Evolutionary conservation across 2,113 vertebrate genomes (phyloP).

Genomic region (Fukomys damarensis): DNA sequence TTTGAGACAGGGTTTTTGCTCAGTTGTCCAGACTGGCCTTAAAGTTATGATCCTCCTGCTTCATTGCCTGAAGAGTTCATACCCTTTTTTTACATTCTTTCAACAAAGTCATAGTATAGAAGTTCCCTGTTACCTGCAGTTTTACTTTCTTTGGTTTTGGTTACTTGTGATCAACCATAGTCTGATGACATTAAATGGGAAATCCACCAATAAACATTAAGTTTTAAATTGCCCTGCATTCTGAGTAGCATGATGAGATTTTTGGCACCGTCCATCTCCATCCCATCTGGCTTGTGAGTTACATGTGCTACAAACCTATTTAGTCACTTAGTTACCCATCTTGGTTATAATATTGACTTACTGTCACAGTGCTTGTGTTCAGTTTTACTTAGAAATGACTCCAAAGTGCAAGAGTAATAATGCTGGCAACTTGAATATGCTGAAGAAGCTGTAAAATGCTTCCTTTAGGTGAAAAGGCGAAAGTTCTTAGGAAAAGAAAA

Average conservation of each 20-base stretch:
- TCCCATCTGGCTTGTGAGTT: not conserved
- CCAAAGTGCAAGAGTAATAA: not conserved
- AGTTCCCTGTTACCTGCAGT: not conserved
- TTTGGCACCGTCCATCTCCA: not conserved
- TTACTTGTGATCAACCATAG: not conserved
- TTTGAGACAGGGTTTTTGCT: not conserved
- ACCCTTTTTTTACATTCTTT: conserved; percentile 15
- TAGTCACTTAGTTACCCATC: not conserved
- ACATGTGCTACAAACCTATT: not conserved
- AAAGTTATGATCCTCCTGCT: not conserved
- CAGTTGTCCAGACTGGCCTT: not conserved
- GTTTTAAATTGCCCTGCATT: not conserved
- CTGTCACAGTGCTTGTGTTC: not conserved
- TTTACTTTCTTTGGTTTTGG: not conserved
- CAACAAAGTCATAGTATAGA: not conserved
- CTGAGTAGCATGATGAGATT: not conserved
- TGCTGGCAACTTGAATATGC: not conserved
- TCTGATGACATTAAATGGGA: not conserved
- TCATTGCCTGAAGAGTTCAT: not conserved
- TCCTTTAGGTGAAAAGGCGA: not conserved
- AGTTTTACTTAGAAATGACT: not conserved
- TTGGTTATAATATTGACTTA: not conserved
- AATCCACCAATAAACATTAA: not conserved
- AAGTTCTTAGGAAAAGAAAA: not conserved
- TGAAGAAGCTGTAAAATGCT: not conserved